These are phyloP conservation scores for Gymnorhina tibicen DNA, from an alignment of 2,113 vertebrate species.

Conservation along the genomic window DNA sequence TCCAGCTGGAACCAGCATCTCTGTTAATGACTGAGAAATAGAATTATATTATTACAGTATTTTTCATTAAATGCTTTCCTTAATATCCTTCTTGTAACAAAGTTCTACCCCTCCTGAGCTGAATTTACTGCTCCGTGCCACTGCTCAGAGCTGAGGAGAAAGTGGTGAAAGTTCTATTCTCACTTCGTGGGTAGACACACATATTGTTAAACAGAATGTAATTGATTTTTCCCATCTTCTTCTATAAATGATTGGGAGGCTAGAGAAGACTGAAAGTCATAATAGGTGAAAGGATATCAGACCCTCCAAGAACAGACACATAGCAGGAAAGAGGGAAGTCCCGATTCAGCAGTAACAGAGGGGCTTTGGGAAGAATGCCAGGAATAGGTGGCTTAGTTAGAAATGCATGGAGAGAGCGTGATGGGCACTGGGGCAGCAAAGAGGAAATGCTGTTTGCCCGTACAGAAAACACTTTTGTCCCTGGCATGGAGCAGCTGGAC, in stretches of 20 bases:
- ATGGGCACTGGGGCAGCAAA: not conserved
- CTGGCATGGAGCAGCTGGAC: not conserved
- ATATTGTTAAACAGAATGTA: not conserved
- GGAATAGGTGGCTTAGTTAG: not conserved
- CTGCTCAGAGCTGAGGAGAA: not conserved
- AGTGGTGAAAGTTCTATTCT: not conserved
- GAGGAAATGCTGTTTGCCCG: not conserved
- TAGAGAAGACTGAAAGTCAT: not conserved
- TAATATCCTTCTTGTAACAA: not conserved
- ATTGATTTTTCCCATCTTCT: not conserved
- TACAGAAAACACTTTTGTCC: not conserved
- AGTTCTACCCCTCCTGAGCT: not conserved
- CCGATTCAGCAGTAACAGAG: not conserved
- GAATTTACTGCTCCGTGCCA: not conserved
- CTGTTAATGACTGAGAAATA: not conserved
- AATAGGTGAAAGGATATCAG: not conserved
- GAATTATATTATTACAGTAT: not conserved
- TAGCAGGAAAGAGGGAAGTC: not conserved
- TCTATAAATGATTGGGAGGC: not conserved
- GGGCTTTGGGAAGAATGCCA: not conserved
- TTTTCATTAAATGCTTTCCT: not conserved
- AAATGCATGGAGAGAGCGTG: accelerated
- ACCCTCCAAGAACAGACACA: not conserved
- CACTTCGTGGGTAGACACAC: not conserved
- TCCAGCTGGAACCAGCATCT: not conserved